These are phyloP conservation scores for Shinisaurus crocodilurus DNA, from an alignment of 2,113 vertebrate species.

Conservation along the genomic window DNA sequence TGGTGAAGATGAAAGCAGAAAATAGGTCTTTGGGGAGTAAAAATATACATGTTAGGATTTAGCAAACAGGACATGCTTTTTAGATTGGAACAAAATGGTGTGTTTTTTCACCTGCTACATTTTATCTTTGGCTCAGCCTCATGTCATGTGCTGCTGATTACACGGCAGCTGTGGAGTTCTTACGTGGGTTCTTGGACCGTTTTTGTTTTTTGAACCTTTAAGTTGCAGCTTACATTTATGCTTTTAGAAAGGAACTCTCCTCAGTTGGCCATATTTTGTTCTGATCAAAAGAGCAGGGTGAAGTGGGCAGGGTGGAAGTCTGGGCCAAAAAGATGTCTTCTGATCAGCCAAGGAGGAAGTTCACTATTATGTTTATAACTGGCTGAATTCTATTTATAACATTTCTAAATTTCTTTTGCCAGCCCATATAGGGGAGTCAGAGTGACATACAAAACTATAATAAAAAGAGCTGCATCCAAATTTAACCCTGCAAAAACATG, in stretches of 20 bases:
- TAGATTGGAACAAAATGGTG: not conserved
- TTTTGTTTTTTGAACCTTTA: not conserved
- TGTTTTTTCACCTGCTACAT: constrained; percentile 13
- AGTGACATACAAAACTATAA: not conserved
- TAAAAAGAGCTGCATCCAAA: not conserved
- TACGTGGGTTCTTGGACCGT: not conserved
- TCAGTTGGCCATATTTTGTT: not conserved
- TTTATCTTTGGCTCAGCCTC: constrained; percentile 7
- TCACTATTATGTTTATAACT: not conserved
- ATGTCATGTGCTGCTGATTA: not conserved
- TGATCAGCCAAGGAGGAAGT: not conserved
- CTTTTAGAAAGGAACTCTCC: not conserved
- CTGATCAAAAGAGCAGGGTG: not conserved
- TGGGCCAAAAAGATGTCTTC: not conserved
- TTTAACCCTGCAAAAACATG: not conserved
- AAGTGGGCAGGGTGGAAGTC: not conserved
- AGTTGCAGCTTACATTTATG: not conserved
- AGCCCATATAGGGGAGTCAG: not conserved
- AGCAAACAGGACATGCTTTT: not conserved
- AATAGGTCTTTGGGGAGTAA: constrained; percentile 13
- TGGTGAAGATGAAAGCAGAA: not conserved
- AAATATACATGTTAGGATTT: not conserved
- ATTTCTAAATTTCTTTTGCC: not conserved
- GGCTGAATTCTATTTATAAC: not conserved
- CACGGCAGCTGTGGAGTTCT: not conserved